Evolutionary conservation across 2,797 vertebrate species (phyloP).

Genomic region (Cuculus canorus): DNA sequence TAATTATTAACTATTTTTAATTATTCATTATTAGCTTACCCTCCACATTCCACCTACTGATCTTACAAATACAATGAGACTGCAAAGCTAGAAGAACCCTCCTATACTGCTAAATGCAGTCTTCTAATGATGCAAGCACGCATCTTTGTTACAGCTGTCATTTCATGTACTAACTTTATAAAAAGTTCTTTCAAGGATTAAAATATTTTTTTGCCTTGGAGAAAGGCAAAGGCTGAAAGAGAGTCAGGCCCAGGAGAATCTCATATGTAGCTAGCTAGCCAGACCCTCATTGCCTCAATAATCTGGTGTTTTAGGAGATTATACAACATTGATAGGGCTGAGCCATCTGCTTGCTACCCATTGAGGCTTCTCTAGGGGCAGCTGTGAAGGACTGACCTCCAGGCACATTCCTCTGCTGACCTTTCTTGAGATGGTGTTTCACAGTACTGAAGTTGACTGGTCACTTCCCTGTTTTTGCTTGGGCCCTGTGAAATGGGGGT

Average conservation of each 20-base stretch:
- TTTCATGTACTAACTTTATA: neutral
- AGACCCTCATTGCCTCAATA: neutral
- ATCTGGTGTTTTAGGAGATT: neutral
- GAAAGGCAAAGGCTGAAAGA: neutral
- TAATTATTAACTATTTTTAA: slow-evolving; percentile 26
- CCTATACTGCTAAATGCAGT: neutral
- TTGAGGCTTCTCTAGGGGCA: neutral
- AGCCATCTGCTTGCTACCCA: neutral
- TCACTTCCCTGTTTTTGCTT: neutral
- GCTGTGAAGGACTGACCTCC: neutral
- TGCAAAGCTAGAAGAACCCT: neutral
- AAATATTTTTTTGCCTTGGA: neutral
- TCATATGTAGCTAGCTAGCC: neutral
- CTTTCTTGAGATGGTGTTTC: neutral
- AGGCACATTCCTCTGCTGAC: neutral
- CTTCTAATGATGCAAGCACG: neutral
- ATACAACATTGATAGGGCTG: neutral
- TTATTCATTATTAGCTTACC: neutral
- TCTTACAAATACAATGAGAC: neutral
- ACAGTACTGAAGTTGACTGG: neutral
- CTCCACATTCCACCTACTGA: neutral
- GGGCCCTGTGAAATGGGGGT: neutral
- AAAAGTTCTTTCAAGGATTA: neutral
- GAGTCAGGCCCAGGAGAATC: neutral
- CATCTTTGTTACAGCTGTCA: neutral